phyloP scores from a whole-genome alignment of 1,140 invertebrate species.

The Sycophila sp. region DNA sequence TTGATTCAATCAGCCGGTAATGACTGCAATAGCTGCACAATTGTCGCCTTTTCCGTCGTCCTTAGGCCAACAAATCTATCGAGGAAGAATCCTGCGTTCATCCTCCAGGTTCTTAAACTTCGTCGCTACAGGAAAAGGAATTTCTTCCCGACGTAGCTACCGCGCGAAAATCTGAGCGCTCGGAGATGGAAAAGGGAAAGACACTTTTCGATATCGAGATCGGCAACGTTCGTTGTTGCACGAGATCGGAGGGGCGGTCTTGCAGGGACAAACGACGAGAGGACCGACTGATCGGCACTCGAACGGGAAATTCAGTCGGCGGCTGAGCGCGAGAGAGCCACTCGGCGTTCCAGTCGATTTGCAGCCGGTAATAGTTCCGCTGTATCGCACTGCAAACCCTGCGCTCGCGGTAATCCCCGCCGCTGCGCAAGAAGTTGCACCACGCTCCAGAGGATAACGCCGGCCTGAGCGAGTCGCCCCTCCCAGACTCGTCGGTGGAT shows the following conservation, averaged over 20 bases:
- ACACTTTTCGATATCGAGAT: slow-evolving; percentile 21
- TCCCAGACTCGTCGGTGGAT: neutral
- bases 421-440: slow-evolving; percentile 26
- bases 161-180: too few relatives aligned
- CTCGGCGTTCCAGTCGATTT: slow-evolving; percentile 29
- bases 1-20: neutral
- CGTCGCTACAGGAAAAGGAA: too few relatives aligned
- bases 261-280: neutral
- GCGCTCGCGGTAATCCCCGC: neutral
- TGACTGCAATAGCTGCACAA: neutral
- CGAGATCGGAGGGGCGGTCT: too few relatives aligned
- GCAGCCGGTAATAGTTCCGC: slow-evolving; percentile 43
- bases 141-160: too few relatives aligned
- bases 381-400: slow-evolving; percentile 39
- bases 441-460: slow-evolving; percentile 30
- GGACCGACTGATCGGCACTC: neutral
- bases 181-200: too few relatives aligned
- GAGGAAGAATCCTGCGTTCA: too few relatives aligned
- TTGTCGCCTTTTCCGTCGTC: too few relatives aligned
- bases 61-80: too few relatives aligned
- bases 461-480: neutral
- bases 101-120: neutral
- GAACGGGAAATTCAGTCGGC: neutral
- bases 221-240: neutral
- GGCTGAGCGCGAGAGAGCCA: neutral